These are phyloP conservation scores for Phyllostomus hastatus DNA, from an alignment of 2,113 vertebrate genomes.

Conservation along the genomic window DNA sequence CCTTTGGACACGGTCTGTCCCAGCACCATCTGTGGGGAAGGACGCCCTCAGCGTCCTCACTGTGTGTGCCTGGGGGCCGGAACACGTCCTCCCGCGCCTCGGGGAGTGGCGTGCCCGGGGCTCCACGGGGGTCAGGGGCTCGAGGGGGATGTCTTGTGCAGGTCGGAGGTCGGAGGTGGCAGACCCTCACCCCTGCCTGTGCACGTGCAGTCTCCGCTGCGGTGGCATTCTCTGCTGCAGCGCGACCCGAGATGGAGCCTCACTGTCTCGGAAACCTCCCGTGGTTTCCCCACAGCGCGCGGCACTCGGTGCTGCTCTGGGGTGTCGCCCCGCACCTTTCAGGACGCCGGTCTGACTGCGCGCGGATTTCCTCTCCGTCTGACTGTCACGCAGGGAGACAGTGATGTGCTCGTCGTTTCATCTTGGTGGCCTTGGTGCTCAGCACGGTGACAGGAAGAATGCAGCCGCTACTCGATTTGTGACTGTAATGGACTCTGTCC, in stretches of 20 bases:
- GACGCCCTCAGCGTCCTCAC: no score
- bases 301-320: not conserved
- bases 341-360: not conserved
- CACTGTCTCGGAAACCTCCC: not conserved
- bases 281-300: not conserved
- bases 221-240: fast-evolving
- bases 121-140: not conserved
- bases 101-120: not conserved
- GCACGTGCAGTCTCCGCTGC: not conserved
- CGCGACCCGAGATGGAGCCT: not conserved
- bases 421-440: not conserved
- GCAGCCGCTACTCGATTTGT: not conserved
- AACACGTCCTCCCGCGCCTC: no score
- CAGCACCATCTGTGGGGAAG: no score
- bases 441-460: not conserved
- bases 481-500: not conserved
- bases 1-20: not conserved
- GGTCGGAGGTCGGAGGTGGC: not conserved
- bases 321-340: not conserved
- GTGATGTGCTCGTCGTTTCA: not conserved
- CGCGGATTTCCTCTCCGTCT: not conserved
- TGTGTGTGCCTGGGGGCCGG: no score
- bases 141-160: not conserved
- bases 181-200: not conserved
- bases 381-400: not conserved